A percentile compares a stretch with the other conserved stretches of the same genome.
Conservation (phyloP, 2,888 invertebrate species). For the Corbicula japonica region DNA sequence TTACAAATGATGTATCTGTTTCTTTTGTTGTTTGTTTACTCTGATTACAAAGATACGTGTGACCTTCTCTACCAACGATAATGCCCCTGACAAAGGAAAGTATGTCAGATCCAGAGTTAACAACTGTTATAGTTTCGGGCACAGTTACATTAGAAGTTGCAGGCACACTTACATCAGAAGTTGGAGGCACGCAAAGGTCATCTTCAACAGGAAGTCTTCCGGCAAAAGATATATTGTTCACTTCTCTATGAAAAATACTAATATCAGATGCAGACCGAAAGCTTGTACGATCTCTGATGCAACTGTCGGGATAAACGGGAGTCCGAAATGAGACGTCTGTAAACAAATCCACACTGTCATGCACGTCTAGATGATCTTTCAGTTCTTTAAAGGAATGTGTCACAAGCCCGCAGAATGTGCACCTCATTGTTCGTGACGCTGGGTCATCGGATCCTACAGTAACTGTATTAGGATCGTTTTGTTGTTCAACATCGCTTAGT, state of each 20-base stretch:
- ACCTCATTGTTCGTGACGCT: no score
- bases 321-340: no score
- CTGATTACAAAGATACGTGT: neutral
- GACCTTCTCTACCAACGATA: neutral
- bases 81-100: neutral
- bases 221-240: neutral
- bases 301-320: no score
- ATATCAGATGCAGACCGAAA: neutral
- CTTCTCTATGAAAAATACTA: neutral
- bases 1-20: neutral
- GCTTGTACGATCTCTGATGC: neutral
- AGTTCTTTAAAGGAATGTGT: conserved; percentile 15
- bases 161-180: neutral
- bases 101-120: neutral
- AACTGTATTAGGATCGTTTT: no score
- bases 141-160: neutral
- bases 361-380: conserved; percentile 22
- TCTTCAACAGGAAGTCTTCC: neutral
- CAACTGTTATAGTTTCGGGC: neutral
- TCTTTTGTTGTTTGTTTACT: neutral
- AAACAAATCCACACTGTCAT: conserved; percentile 14
- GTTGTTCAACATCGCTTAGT: no score
- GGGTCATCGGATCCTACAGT: no score
- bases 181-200: neutral
- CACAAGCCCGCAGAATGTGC: conserved; percentile 14